Percentiles rank a stretch among this genome's conserved stretches.
phyloP scores from a whole-genome alignment of 2,797 vertebrate genomes.

The Enteromius radiatus region DNA sequence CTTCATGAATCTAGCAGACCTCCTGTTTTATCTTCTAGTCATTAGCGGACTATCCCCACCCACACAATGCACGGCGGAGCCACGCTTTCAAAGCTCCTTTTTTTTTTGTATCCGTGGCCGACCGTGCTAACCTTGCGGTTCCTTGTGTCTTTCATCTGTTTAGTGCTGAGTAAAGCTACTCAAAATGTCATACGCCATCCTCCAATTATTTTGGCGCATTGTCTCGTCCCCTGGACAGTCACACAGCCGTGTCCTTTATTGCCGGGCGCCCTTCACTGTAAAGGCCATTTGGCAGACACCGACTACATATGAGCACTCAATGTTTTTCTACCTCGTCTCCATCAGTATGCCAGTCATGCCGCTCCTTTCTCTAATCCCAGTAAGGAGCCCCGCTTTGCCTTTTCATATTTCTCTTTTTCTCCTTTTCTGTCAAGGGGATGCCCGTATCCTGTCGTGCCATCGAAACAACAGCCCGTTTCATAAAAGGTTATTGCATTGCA shows the following conservation, averaged over 20 bases:
- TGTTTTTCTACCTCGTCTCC: constrained; percentile 17
- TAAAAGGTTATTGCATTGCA: constrained; percentile 13
- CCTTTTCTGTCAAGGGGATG: constrained; percentile 2
- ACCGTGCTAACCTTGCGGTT: constrained; percentile 48
- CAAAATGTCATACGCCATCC: constrained; percentile 65
- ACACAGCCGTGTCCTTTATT: constrained; percentile 36
- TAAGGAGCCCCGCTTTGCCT: constrained; percentile 21
- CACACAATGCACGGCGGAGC: constrained; percentile 61
- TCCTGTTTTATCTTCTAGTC: constrained; percentile 65
- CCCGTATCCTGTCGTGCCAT: not conserved
- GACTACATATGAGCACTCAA: constrained; percentile 30
- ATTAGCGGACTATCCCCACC: constrained; percentile 76
- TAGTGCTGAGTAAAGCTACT: constrained; percentile 67
- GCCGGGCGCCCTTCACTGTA: constrained; percentile 49
- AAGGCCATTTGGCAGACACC: constrained; percentile 51
- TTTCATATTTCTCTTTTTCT: constrained; percentile 22
- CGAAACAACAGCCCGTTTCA: constrained; percentile 10
- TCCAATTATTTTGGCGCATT: constrained; percentile 66
- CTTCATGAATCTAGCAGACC: constrained; percentile 71
- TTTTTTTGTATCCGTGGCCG: constrained; percentile 64
- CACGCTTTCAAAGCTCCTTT: constrained; percentile 60
- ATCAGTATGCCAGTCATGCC: constrained; percentile 28
- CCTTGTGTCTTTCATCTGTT: constrained; percentile 63
- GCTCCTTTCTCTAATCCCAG: constrained; percentile 37
- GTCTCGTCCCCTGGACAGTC: constrained; percentile 56